Evolutionary conservation across 2,113 vertebrate genomes (phyloP).

Genomic region (Coptodon rendalli): DNA sequence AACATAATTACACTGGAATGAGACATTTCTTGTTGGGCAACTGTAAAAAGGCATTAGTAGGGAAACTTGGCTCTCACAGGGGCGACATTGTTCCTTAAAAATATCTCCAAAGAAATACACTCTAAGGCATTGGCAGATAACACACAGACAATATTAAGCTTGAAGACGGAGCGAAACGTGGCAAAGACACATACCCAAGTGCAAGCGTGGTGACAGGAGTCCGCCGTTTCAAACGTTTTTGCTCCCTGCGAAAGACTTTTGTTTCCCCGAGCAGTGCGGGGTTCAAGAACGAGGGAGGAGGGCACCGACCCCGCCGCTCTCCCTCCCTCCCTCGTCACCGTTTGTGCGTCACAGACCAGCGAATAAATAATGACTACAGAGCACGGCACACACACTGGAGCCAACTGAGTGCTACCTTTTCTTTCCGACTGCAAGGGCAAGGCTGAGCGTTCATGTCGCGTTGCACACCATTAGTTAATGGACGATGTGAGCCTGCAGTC

Average conservation of each 20-base stretch:
- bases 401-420: constrained; percentile 1
- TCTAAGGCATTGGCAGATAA: constrained; percentile 56
- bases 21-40: constrained; percentile 24
- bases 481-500: not conserved
- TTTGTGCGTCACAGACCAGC: constrained; percentile 56
- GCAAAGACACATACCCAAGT: constrained; percentile 33
- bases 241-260: not conserved
- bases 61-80: constrained; percentile 23
- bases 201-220: constrained; percentile 31
- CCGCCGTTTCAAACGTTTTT: not conserved
- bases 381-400: constrained; percentile 10
- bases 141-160: constrained; percentile 49
- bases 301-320: not conserved
- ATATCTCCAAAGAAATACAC: constrained; percentile 37
- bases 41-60: constrained; percentile 48
- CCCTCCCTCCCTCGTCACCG: not conserved
- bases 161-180: constrained; percentile 28
- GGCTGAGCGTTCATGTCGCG: not conserved
- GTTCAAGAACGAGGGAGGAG: not conserved
- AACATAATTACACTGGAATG: constrained; percentile 54
- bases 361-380: constrained; percentile 46
- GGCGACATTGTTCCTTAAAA: constrained; percentile 26
- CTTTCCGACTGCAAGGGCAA: not conserved
- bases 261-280: not conserved
- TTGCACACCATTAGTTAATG: not conserved